These are phyloP conservation scores for Rallus limicola DNA, from an alignment of 2,113 vertebrate species.

Conservation along the genomic window DNA sequence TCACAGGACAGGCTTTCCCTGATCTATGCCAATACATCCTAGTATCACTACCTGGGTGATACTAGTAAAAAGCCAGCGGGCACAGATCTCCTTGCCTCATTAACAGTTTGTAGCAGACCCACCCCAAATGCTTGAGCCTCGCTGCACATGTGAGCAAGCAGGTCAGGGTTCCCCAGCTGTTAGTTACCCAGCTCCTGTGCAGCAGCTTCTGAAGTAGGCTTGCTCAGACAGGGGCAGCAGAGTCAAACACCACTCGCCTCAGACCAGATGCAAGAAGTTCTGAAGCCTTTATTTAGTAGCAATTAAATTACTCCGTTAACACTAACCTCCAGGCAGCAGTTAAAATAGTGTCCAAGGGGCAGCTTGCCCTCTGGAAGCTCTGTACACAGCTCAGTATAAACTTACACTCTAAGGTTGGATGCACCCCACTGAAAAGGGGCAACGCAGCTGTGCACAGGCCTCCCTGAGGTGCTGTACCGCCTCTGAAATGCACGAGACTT, in stretches of 20 bases:
- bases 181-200: not conserved
- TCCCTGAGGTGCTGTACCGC: slow-evolving; percentile 59
- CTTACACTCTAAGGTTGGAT: slow-evolving; percentile 56
- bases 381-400: slow-evolving; percentile 66
- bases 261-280: slow-evolving; percentile 37
- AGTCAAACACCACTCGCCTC: not conserved
- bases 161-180: not conserved
- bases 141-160: not conserved
- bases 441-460: slow-evolving; percentile 74
- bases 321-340: slow-evolving; percentile 73
- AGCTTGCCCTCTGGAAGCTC: slow-evolving; percentile 55
- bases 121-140: not conserved
- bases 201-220: not conserved
- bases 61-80: not conserved
- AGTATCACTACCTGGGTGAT: not conserved
- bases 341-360: slow-evolving; percentile 74
- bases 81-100: not conserved
- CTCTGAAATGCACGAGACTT: slow-evolving; percentile 60
- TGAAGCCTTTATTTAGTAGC: slow-evolving; percentile 83
- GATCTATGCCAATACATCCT: not conserved
- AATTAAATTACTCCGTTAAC: slow-evolving; percentile 75
- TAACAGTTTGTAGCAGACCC: not conserved
- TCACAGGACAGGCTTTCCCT: not conserved
- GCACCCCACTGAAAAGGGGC: slow-evolving; percentile 76
- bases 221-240: not conserved